phyloP scores from a whole-genome alignment of 2,888 invertebrate genomes.

The Caenorhabditis sp. region DNA sequence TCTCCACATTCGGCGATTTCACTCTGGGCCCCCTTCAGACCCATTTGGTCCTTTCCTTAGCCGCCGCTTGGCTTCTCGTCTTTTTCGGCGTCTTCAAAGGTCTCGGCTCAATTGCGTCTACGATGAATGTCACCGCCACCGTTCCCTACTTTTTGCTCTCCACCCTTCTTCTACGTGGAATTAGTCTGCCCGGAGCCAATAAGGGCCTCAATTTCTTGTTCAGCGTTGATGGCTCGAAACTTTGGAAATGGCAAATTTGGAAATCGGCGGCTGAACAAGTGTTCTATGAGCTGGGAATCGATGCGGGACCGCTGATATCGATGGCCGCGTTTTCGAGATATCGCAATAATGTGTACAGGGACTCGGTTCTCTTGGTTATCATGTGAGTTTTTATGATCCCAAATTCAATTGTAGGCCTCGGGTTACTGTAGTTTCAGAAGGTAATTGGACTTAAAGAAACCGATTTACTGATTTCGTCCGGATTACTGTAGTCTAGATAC shows the following conservation, averaged over 20 bases:
- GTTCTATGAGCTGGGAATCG: conserved; percentile 73
- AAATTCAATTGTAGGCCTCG: too few relatives aligned
- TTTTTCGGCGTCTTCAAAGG: conserved; percentile 95
- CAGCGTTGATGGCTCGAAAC: conserved; percentile 38
- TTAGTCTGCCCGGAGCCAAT: conserved; percentile 64
- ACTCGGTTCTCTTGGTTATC: conserved; percentile 62
- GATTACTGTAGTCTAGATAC: too few relatives aligned
- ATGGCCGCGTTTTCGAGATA: conserved; percentile 68
- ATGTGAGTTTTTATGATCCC: conserved; percentile 42
- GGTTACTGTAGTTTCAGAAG: too few relatives aligned
- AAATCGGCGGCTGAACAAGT: conserved; percentile 73
- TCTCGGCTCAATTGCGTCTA: conserved; percentile 67
- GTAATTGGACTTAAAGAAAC: too few relatives aligned
- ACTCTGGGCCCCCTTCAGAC: conserved; percentile 77
- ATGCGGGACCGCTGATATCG: conserved; percentile 67
- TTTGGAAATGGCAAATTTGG: conserved; percentile 71
- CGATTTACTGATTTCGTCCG: too few relatives aligned
- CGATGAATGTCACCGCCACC: conserved; percentile 65
- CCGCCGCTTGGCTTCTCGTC: conserved; percentile 90
- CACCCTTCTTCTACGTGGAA: conserved; percentile 65
- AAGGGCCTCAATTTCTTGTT: conserved; percentile 64
- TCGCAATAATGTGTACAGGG: conserved; percentile 68
- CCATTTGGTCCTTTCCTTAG: conserved; percentile 87
- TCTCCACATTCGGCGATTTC: conserved; percentile 71
- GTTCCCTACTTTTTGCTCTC: conserved; percentile 67